A percentile compares a stretch with the other conserved stretches of the same genome.
phyloP scores from a whole-genome alignment of 37 sponge, comb jelly and placozoan species.

The Crambe crambe region DNA sequence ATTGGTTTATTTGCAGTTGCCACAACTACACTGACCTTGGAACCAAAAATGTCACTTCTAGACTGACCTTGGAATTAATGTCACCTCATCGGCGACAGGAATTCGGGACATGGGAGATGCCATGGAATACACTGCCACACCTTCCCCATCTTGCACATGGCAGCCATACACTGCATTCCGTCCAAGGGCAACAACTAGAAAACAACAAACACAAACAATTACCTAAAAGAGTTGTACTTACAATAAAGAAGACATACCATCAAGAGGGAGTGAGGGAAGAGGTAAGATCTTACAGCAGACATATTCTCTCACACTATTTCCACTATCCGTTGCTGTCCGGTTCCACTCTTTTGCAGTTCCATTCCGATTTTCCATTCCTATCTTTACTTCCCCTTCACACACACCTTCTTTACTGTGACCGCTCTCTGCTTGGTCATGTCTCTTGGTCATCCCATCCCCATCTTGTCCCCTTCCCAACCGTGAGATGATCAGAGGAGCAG shows the following conservation, averaged over 20 bases:
- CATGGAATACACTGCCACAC: conserved; percentile 5
- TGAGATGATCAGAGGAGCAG: conserved; percentile 28
- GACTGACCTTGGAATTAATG: conserved; percentile 28
- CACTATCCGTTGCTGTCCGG: not conserved
- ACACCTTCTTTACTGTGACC: no score
- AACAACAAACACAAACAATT: not conserved
- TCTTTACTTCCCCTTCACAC: no score
- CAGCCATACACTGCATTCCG: conserved; percentile 5
- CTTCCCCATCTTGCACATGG: not conserved
- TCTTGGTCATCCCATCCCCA: not conserved
- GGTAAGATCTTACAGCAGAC: conserved; percentile 61
- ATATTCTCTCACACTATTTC: not conserved
- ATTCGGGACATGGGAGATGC: not conserved
- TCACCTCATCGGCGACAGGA: conserved; percentile 32
- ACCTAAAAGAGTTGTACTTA: not conserved
- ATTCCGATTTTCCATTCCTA: no score
- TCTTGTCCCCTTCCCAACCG: not conserved
- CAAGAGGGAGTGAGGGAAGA: conserved; percentile 29
- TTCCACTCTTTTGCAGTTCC: not conserved
- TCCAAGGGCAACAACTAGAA: conserved; percentile 30
- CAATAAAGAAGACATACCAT: conserved; percentile 25
- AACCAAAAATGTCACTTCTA: no score
- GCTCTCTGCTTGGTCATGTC: not conserved
- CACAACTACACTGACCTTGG: no score
- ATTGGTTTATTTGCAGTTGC: no score